phyloP scores from a whole-genome alignment of 2,888 invertebrate genomes.

The Tinea trinotella region DNA sequence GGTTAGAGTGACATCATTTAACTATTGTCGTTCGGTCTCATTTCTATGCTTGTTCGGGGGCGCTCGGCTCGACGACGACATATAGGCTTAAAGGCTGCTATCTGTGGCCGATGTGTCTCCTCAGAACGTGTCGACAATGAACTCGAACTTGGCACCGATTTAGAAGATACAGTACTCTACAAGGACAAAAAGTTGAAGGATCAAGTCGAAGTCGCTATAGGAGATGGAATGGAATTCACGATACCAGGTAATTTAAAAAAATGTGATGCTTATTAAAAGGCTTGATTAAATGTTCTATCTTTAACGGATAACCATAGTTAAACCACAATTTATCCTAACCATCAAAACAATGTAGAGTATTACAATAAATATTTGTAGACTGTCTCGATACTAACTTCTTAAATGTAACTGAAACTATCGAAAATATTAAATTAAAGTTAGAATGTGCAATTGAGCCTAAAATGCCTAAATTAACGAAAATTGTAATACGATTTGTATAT shows the following conservation, averaged over 20 bases:
- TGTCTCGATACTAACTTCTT: too few relatives aligned
- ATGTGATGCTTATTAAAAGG: background rate
- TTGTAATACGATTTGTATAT: background rate
- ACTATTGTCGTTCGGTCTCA: slow-evolving; percentile 44
- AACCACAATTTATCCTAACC: too few relatives aligned
- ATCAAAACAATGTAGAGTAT: background rate
- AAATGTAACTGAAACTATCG: too few relatives aligned
- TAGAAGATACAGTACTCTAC: slow-evolving; percentile 88
- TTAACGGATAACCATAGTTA: too few relatives aligned
- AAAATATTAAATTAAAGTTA: too few relatives aligned
- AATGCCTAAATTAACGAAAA: background rate
- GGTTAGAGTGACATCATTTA: slow-evolving; percentile 19
- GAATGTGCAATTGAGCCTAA: too few relatives aligned
- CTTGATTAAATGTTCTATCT: background rate
- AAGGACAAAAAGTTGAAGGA: slow-evolving; percentile 91
- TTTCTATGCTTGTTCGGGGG: slow-evolving; percentile 64
- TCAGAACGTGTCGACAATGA: slow-evolving; percentile 78
- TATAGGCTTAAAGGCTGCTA: slow-evolving; percentile 70
- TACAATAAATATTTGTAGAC: too few relatives aligned
- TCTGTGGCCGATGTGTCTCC: slow-evolving; percentile 78
- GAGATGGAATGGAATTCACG: slow-evolving; percentile 94
- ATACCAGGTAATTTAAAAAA: slow-evolving; percentile 79
- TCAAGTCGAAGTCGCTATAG: slow-evolving; percentile 91
- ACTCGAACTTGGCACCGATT: slow-evolving; percentile 74
- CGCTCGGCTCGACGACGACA: slow-evolving; percentile 22